These are phyloP conservation scores for Caenorhabditis latens DNA, from an alignment of 1,140 invertebrate species.

Conservation along the genomic window DNA sequence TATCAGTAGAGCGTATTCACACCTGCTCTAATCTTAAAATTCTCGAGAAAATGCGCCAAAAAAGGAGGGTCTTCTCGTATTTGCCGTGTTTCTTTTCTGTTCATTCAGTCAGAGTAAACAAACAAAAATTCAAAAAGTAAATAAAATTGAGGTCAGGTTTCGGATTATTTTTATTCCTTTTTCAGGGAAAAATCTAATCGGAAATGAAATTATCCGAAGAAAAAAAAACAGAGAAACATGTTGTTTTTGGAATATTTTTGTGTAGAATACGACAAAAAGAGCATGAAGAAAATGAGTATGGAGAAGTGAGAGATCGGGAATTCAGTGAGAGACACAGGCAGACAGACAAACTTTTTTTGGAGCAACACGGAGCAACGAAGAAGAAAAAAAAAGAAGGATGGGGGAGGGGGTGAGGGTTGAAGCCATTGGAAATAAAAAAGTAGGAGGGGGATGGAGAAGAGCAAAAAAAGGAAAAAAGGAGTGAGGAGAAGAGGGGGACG, in stretches of 20 bases:
- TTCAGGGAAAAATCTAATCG: too few relatives aligned
- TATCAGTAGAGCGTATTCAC: too few relatives aligned
- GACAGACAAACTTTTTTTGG: conserved; percentile 22
- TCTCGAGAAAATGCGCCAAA: too few relatives aligned
- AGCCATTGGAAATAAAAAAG: background rate
- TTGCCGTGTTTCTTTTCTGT: too few relatives aligned
- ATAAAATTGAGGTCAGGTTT: too few relatives aligned
- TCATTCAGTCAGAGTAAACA: too few relatives aligned
- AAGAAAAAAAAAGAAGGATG: background rate
- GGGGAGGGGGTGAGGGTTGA: background rate
- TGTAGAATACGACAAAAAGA: background rate
- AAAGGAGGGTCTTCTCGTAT: too few relatives aligned
- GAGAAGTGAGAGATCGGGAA: background rate
- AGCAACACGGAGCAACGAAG: background rate
- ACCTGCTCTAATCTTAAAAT: too few relatives aligned
- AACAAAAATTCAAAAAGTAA: too few relatives aligned
- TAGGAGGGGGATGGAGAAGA: background rate
- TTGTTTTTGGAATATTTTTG: background rate
- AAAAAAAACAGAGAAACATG: conserved; percentile 10
- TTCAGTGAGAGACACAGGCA: background rate
- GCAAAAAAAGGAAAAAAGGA: background rate
- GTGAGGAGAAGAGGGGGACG: background rate
- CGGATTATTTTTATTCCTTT: too few relatives aligned
- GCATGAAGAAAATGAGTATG: background rate
- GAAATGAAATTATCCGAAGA: background rate